phyloP scores from a whole-genome alignment of 2,797 vertebrate genomes.

The Hoplostethus mediterraneus region DNA sequence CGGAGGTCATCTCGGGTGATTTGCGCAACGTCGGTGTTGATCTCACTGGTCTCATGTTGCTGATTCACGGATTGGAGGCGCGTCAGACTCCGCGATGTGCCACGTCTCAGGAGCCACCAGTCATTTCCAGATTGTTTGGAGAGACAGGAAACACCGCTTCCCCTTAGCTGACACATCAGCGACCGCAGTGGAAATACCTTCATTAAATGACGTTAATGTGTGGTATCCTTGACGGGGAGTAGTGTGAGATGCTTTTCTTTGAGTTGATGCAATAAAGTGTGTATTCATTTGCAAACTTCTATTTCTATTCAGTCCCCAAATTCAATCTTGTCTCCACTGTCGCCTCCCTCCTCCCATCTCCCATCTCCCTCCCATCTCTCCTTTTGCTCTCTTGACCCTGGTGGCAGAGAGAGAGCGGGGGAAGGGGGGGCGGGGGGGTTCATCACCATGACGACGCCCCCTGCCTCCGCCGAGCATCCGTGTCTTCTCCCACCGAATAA shows the following conservation, averaged over 20 bases:
- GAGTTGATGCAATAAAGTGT: no score
- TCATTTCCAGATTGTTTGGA: constrained; percentile 19
- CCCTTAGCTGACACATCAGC: constrained; percentile 16
- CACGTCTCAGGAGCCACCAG: constrained; percentile 20
- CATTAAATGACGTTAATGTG: background rate
- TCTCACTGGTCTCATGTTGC: constrained; percentile 15
- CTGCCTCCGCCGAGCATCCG: constrained; percentile 37
- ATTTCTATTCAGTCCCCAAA: background rate
- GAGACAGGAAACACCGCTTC: constrained; percentile 32
- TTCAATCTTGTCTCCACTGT: constrained; percentile 3
- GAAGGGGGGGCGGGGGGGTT: background rate
- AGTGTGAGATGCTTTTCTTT: background rate
- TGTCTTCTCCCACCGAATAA: constrained; percentile 19
- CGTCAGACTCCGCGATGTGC: constrained; percentile 10
- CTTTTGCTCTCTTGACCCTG: constrained; percentile 24
- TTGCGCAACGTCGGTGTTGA: constrained; percentile 27
- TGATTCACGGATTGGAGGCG: constrained; percentile 24
- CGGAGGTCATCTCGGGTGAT: constrained; percentile 32
- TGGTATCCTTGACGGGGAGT: background rate
- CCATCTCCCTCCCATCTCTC: background rate
- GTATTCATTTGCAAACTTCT: no score
- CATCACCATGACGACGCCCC: constrained; percentile 55
- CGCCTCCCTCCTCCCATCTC: background rate
- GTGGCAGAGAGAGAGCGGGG: background rate
- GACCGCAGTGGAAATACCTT: constrained; percentile 6